Evolutionary conservation across 2,888 invertebrate genomes (phyloP).

Genomic region (Stegophylla sp.): DNA sequence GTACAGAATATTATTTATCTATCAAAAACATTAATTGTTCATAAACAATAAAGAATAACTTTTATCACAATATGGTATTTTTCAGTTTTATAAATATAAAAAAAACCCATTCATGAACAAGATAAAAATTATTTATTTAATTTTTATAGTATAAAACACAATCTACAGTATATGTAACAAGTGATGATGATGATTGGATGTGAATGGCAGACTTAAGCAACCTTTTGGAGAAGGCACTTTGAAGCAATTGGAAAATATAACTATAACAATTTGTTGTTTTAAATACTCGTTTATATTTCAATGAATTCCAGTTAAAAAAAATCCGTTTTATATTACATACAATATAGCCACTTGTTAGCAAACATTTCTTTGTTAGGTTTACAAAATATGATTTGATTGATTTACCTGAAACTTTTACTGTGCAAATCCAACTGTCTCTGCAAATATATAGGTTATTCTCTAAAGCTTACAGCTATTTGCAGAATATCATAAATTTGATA

Average conservation of each 20-base stretch:
- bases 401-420: constrained; percentile 35
- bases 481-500: neutral
- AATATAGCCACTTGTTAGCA: constrained; percentile 35
- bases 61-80: constrained; percentile 1
- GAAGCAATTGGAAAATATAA: too few species aligned
- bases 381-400: constrained; percentile 8
- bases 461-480: neutral
- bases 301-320: neutral
- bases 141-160: too few species aligned
- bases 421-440: neutral
- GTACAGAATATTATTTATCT: constrained; percentile 3
- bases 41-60: neutral
- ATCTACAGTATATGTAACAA: too few species aligned
- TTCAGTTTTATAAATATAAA: neutral
- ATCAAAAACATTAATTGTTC: neutral
- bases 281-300: neutral
- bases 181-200: too few species aligned
- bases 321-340: neutral
- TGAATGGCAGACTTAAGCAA: too few species aligned
- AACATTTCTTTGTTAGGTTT: constrained; percentile 18
- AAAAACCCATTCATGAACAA: neutral
- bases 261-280: too few species aligned
- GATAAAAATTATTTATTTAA: too few species aligned
- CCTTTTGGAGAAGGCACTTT: too few species aligned
- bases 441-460: neutral